Evolutionary conservation across 2,797 vertebrate genomes (phyloP).

Genomic region (Hyperoplus immaculatus): DNA sequence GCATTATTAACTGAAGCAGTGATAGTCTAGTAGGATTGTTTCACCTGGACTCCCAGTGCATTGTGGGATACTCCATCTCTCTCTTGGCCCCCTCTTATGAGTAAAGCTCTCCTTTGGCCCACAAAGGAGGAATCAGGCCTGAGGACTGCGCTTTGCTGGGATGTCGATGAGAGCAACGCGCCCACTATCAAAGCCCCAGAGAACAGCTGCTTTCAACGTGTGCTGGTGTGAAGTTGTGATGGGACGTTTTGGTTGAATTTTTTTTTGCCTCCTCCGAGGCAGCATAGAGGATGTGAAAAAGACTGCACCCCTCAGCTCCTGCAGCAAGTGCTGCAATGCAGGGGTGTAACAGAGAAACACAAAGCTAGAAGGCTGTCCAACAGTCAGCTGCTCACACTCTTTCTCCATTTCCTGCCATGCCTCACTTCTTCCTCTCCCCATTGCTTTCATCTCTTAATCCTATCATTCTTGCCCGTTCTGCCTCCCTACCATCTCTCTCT

Average conservation of each 20-base stretch:
- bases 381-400: conserved; percentile 51
- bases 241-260: conserved; percentile 62
- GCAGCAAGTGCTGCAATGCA: conserved; percentile 89
- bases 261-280: conserved; percentile 68
- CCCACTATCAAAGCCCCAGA: conserved; percentile 37
- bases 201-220: conserved; percentile 32
- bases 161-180: conserved; percentile 40
- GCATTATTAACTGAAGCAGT: conserved; percentile 20
- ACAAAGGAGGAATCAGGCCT: conserved; percentile 42
- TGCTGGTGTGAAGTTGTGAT: conserved; percentile 27
- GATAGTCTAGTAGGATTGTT: conserved; percentile 18
- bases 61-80: conserved; percentile 57
- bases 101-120: conserved; percentile 1
- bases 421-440: conserved; percentile 17
- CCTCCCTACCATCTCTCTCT: neutral
- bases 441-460: conserved; percentile 30
- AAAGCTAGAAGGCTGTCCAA: conserved; percentile 68
- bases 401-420: conserved; percentile 29
- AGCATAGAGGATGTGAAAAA: conserved; percentile 72
- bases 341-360: conserved; percentile 81
- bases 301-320: conserved; percentile 75
- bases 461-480: neutral
- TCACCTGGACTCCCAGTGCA: conserved; percentile 27
- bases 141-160: conserved; percentile 42
- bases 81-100: neutral